phyloP scores from a whole-genome alignment of 2,888 invertebrate genomes.

The Caenorhabditis becei region DNA sequence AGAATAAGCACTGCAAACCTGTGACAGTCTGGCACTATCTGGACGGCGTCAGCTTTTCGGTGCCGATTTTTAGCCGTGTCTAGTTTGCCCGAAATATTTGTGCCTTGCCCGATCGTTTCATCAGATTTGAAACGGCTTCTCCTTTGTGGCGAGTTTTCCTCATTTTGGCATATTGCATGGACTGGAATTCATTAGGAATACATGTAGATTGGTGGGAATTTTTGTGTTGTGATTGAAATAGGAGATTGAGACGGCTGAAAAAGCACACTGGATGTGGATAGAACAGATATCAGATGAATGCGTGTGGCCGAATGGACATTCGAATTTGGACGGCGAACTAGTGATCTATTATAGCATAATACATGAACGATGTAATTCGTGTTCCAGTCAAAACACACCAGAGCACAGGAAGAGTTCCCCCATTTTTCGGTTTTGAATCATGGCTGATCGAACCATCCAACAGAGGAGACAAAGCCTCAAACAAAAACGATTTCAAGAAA shows the following conservation, averaged over 20 bases:
- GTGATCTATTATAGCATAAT: not conserved
- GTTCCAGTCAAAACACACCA: no score
- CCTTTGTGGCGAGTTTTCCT: constrained; percentile 39
- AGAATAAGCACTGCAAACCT: no score
- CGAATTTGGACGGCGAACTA: not conserved
- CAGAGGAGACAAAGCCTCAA: no score
- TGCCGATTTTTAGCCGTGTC: not conserved
- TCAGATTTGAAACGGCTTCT: constrained; percentile 6
- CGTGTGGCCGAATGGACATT: constrained; percentile 10
- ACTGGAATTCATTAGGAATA: constrained; percentile 42
- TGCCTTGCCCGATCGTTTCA: constrained; percentile 1
- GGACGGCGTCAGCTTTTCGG: no score
- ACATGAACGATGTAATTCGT: no score
- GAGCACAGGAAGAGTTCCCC: no score
- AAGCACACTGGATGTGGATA: constrained; percentile 17
- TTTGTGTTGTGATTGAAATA: constrained; percentile 9
- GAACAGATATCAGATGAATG: constrained; percentile 1
- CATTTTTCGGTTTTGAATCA: no score
- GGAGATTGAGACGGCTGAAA: constrained; percentile 40
- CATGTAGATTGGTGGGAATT: constrained; percentile 53
- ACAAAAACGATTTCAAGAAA: no score
- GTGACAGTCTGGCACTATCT: no score
- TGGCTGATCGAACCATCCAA: no score
- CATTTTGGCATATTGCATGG: constrained; percentile 6
- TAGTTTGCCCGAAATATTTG: not conserved